phyloP scores from a whole-genome alignment of 1,140 invertebrate species.

The Asobara japonica region DNA sequence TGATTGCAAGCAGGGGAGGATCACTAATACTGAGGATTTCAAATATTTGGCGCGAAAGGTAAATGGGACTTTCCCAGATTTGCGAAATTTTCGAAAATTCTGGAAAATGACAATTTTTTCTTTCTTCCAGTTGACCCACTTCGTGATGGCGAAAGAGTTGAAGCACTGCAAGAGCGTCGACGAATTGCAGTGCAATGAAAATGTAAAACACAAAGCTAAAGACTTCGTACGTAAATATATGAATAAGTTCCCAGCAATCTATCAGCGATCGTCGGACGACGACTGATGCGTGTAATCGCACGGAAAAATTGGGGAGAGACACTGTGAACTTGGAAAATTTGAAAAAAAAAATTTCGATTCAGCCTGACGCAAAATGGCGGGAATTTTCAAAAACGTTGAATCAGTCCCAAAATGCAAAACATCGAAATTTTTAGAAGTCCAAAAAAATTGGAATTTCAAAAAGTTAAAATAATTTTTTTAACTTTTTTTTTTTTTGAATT shows the following conservation, averaged over 20 bases:
- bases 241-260: constrained; percentile 86
- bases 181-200: constrained; percentile 89
- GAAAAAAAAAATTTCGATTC: not conserved
- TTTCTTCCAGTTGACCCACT: constrained; percentile 87
- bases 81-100: not conserved
- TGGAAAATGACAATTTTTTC: constrained; percentile 25
- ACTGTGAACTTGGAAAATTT: not conserved
- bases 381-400: too few species aligned
- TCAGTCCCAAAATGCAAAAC: too few species aligned
- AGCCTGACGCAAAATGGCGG: not conserved
- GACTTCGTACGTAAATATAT: constrained; percentile 97
- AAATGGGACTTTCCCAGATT: constrained; percentile 38
- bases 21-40: constrained; percentile 92
- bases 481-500: too few species aligned
- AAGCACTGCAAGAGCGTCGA: constrained; percentile 91
- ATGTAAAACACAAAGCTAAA: constrained; percentile 91
- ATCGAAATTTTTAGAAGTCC: too few species aligned
- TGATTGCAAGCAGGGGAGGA: constrained; percentile 85
- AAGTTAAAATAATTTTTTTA: too few species aligned
- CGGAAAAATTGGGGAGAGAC: too few species aligned
- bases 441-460: too few species aligned
- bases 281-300: too few species aligned
- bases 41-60: constrained; percentile 96
- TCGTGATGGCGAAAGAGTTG: constrained; percentile 95
- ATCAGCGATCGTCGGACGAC: constrained; percentile 72